Conservation (phyloP, 2,113 vertebrate species). For the Sinocyclocheilus maitianheensis region DNA sequence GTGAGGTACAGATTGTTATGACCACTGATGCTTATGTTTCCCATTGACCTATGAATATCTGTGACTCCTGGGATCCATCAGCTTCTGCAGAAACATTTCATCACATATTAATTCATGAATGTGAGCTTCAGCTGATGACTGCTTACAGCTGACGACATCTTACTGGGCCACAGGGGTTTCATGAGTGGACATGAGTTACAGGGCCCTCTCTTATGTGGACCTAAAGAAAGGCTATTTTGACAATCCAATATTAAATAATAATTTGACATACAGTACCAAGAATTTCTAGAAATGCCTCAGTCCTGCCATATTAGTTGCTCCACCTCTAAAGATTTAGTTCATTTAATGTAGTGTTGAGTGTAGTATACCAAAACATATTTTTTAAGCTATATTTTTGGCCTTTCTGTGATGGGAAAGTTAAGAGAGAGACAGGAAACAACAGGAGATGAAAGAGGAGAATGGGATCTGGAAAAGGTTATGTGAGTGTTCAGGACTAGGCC, state of each 20-base stretch:
- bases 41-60: neutral
- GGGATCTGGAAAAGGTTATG: neutral
- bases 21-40: constrained; percentile 7
- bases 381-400: neutral
- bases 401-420: neutral
- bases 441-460: neutral
- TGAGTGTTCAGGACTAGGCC: neutral
- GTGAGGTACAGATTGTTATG: constrained; percentile 58
- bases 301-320: neutral
- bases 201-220: neutral
- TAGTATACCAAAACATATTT: neutral
- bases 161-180: neutral
- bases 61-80: neutral
- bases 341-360: neutral
- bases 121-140: constrained; percentile 2
- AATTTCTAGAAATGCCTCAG: neutral
- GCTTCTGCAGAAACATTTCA: constrained; percentile 24
- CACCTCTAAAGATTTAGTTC: neutral
- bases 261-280: neutral
- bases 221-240: constrained; percentile 1
- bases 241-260: neutral
- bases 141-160: neutral
- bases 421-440: neutral
- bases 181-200: neutral
- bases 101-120: neutral